These are phyloP conservation scores for Bombus confusus DNA, from an alignment of 1,140 invertebrate species.

Conservation along the genomic window DNA sequence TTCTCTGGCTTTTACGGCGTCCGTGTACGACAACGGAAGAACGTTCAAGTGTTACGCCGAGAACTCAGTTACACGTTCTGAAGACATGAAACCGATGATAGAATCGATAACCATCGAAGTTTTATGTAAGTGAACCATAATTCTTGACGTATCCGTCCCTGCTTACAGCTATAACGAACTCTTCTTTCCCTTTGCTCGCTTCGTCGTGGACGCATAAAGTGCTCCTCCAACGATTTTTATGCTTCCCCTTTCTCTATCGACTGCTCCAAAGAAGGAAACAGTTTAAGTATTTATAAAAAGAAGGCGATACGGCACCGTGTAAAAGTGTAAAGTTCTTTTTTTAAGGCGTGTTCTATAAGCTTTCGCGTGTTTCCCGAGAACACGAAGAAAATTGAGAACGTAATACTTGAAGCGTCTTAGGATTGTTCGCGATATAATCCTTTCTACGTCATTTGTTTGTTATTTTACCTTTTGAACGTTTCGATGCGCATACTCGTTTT, in stretches of 20 bases:
- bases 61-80: conserved; percentile 89
- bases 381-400: neutral
- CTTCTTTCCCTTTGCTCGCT: neutral
- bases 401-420: neutral
- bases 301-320: neutral
- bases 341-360: neutral
- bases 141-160: neutral
- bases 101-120: conserved; percentile 88
- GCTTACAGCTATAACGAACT: neutral
- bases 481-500: neutral
- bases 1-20: conserved; percentile 89
- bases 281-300: neutral
- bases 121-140: conserved; percentile 87
- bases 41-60: conserved; percentile 90
- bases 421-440: neutral
- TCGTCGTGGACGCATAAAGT: neutral
- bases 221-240: neutral
- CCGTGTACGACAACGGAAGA: conserved; percentile 91
- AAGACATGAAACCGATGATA: conserved; percentile 88
- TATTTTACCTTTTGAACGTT: neutral
- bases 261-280: neutral
- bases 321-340: neutral
- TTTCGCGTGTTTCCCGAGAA: neutral
- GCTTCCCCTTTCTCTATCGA: neutral
- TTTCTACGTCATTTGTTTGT: neutral